Evolutionary conservation across 2,888 invertebrate genomes (phyloP), one percentile per base, ranked within the genome.

Genomic region (Corythucha ciliata): DNA sequence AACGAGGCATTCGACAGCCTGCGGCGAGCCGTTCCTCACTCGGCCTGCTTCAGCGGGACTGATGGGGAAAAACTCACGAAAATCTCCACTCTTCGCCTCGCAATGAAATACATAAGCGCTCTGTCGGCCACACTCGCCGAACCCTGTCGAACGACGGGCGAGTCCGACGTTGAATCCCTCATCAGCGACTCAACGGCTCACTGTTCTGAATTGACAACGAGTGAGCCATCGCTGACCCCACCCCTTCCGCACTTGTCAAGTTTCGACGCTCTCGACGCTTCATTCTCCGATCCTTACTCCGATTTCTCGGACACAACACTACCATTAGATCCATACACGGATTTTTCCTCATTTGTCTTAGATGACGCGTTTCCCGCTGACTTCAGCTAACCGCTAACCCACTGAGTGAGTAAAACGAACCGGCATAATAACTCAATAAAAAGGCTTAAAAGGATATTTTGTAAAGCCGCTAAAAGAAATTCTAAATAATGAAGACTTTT

Each of bases 1-100:
- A 92, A 92, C 70, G 76, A 79, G 54, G 91, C 90, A 1, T 92
- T 91, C 68, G 90, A 90, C 65, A 76, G 80, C 2, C 72, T 92
- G 7, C 74, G 88, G 21, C 74, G 77, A 14, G 84, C 82, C 21
- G 81, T 92, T 10, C 91, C 91, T 70, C 73, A 63, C 27, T 51
- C 62, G 18, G 53, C 57, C 20, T 45, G 54, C 44, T n/a, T n/a
- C n/a, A 27, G 20, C 24, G 54, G 46, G 25, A 59, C 50, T 48
- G 57, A 58, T 12, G 80, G 80, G 66, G 86, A 87, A 66, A 87
- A 87, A 67, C 72, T 88, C 57, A 91, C 91, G 41, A 91, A 91
- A 71, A 91, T 91, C 61, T 88, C 90, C 4, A 90, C 90, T 0
- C 69, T 91, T 40, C 73, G 87, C 27, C 71, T 90, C 55, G 91